Evolutionary conservation across 1,140 invertebrate genomes (phyloP).

Genomic region (Maniola jurtina): DNA sequence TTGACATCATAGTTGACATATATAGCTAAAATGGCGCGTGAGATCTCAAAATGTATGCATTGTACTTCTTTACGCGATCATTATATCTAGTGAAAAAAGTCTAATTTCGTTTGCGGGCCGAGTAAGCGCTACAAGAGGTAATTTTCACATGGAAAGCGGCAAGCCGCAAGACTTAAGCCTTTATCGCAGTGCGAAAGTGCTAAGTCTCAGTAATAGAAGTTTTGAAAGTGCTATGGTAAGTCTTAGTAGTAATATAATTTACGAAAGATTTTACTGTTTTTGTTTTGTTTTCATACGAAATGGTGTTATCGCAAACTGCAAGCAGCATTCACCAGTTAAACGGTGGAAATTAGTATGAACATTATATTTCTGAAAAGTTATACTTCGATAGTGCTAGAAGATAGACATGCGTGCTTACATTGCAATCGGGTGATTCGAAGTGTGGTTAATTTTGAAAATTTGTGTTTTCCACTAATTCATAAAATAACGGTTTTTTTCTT

Average conservation of each 20-base stretch:
- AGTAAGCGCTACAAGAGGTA: constrained; percentile 46
- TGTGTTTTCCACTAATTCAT: constrained; percentile 47
- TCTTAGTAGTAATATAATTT: constrained; percentile 7
- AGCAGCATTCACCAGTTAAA: constrained; percentile 63
- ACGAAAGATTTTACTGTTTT: constrained; percentile 7
- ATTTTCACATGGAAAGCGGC: constrained; percentile 69
- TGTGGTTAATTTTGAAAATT: constrained; percentile 61
- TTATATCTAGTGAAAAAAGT: too few relatives aligned
- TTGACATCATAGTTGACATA: too few relatives aligned
- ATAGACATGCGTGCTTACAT: constrained; percentile 73
- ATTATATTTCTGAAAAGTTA: constrained; percentile 19
- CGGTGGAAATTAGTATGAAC: constrained; percentile 42
- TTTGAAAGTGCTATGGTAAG: constrained; percentile 8
- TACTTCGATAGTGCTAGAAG: constrained; percentile 56
- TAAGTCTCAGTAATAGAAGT: constrained; percentile 42
- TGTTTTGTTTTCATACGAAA: background rate
- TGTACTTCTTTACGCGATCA: background rate
- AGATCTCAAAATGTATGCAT: background rate
- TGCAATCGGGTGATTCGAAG: constrained; percentile 66
- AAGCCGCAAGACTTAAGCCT: constrained; percentile 64
- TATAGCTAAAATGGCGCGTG: too few relatives aligned
- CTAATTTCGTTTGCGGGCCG: constrained; percentile 48
- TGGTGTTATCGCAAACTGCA: constrained; percentile 57
- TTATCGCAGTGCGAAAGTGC: constrained; percentile 67
- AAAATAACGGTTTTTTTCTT: constrained; percentile 4